phyloP scores from a whole-genome alignment of 2,888 invertebrate genomes.

The Pardosa pseudoannulata region DNA sequence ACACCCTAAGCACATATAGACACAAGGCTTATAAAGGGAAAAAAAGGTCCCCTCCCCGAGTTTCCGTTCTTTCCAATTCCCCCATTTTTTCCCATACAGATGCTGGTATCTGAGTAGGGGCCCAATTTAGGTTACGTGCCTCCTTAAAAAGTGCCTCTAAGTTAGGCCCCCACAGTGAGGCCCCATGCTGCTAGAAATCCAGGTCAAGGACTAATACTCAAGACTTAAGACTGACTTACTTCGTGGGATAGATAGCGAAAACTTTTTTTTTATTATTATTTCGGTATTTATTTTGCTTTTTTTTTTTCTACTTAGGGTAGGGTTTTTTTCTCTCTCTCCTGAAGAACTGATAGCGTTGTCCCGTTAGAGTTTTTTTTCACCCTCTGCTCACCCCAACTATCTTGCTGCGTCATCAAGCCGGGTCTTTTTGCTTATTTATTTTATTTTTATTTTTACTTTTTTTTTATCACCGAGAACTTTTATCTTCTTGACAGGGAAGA shows the following conservation, averaged over 20 bases:
- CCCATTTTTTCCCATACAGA: slow-evolving; percentile 57
- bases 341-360: slow-evolving; percentile 14
- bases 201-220: slow-evolving; percentile 68
- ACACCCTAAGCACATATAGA: slow-evolving; percentile 44
- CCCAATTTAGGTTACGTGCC: slow-evolving; percentile 54
- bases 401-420: slow-evolving; percentile 46
- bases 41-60: slow-evolving; percentile 18
- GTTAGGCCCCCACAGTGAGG: slow-evolving; percentile 29
- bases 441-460: neutral
- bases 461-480: slow-evolving; percentile 3
- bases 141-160: slow-evolving; percentile 63
- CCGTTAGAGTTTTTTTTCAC: slow-evolving; percentile 25
- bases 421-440: slow-evolving; percentile 9
- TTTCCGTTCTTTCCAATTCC: slow-evolving; percentile 33
- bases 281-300: slow-evolving; percentile 27
- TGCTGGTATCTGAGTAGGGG: slow-evolving; percentile 35
- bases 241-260: slow-evolving; percentile 58
- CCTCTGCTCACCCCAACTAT: slow-evolving; percentile 20
- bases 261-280: slow-evolving; percentile 34
- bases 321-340: neutral
- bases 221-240: slow-evolving; percentile 61
- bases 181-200: slow-evolving; percentile 46
- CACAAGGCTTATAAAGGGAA: slow-evolving; percentile 35
- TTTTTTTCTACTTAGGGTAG: slow-evolving; percentile 1
- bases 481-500: neutral